Base-by-base conservation (phyloP, 2,888 invertebrate genomes). In the Cactoblastis cactorum region DNA sequence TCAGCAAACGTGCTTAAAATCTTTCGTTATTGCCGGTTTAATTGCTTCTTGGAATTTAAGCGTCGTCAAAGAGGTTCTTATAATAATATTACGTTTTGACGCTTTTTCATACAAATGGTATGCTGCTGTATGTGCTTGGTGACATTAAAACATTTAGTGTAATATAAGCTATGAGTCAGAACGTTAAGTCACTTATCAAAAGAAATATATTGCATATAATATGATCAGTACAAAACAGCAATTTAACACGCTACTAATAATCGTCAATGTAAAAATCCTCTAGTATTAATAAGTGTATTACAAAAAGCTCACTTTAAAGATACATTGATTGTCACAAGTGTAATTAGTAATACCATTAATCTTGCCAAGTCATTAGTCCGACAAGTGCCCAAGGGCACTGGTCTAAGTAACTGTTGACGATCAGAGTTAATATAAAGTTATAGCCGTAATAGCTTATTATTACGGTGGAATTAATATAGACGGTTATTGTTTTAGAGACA, bases 261-360 rank as follows among this genome's bases (percentile, higher is more conserved):
- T 34, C 19, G 34, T 28, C 17, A 17, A 33, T 14, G 41, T 41
- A 41, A 54, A 56, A 53, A 53, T 49, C 43, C 53, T 51, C 37
- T 8, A 28, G 53, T 57, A 58, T 56, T 60, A 57, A 56, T 55
- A 57, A 51, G 58, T 56, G 54, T 56, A 60, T 58, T 57, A 79
- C 71, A 80, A 83, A 83, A 81, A 81, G 69, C 70, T 55, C 50
- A 46, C 51, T 74, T 77, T 70, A 70, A 71, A 81, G 75, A 67
- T 71, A 74, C 76, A 78, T 76, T 76, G 78, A 83, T 85, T 87
- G 87, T 88, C 87, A 74, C 83, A 71, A 70, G 69, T 74, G 69
- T 86, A 86, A 88, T 88, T 87, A 87, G 82, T 80, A 56, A 76
- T 80, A 79, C 78, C 86, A 87, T 88, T 80, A 86, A 88, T 88